These are phyloP conservation scores for Eupithecia insigniata DNA, from an alignment of 2,888 invertebrate genomes.

Conservation along the genomic window DNA sequence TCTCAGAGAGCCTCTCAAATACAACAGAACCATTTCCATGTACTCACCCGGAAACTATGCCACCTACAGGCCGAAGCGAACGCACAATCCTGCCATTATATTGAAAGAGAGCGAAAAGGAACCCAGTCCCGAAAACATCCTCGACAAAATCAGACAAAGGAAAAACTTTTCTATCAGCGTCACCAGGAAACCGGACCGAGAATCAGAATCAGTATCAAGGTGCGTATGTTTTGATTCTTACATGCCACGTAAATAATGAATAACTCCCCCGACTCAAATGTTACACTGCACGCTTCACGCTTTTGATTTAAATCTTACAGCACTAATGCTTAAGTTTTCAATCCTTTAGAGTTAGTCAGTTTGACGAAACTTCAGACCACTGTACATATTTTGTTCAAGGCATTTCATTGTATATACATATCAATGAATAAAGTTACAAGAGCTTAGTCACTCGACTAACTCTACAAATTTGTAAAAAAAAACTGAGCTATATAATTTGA, in stretches of 20 bases:
- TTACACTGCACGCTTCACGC: slow-evolving; percentile 82
- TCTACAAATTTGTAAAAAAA: slow-evolving; percentile 6
- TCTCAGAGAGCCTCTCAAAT: slow-evolving; percentile 72
- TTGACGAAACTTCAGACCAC: slow-evolving; percentile 49
- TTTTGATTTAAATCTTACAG: slow-evolving; percentile 76
- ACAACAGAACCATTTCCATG: slow-evolving; percentile 77
- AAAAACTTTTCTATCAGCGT: slow-evolving; percentile 80
- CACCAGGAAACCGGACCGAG: slow-evolving; percentile 75
- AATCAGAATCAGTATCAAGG: slow-evolving; percentile 76
- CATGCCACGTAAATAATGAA: slow-evolving; percentile 78
- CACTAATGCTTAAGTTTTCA: slow-evolving; percentile 78
- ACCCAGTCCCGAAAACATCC: slow-evolving; percentile 79
- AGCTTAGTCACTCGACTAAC: not conserved
- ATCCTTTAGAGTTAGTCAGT: slow-evolving; percentile 58
- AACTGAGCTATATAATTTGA: slow-evolving; percentile 31
- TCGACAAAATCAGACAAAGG: slow-evolving; percentile 80
- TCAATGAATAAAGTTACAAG: not conserved
- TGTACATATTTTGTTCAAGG: slow-evolving; percentile 47
- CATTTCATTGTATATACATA: slow-evolving; percentile 34
- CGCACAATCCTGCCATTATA: slow-evolving; percentile 79
- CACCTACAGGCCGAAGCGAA: slow-evolving; percentile 79
- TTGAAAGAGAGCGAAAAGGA: slow-evolving; percentile 80
- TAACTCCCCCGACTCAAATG: slow-evolving; percentile 76
- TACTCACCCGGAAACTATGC: slow-evolving; percentile 81
- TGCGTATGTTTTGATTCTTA: slow-evolving; percentile 75